phyloP scores from a whole-genome alignment of 2,113 vertebrate species.

The Mormoops blainvillei region DNA sequence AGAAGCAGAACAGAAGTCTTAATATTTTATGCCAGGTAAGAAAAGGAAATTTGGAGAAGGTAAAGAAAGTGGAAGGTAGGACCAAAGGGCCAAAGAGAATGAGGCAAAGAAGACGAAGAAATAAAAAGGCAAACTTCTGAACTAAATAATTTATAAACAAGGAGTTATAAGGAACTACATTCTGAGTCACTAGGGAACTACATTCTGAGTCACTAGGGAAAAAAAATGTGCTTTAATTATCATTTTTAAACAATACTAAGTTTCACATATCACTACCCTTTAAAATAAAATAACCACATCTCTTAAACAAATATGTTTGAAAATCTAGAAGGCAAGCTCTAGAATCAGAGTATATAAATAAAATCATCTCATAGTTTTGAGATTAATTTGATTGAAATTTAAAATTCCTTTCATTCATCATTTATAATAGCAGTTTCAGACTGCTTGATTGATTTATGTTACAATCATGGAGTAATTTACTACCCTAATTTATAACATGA shows the following conservation, averaged over 20 bases:
- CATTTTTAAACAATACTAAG: not conserved
- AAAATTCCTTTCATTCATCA: conserved; percentile 32
- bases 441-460: conserved; percentile 34
- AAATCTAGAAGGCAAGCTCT: not conserved
- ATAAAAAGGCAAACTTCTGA: not conserved
- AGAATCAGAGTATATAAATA: not conserved
- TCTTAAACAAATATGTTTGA: not conserved
- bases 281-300: not conserved
- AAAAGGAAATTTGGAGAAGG: not conserved
- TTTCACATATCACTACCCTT: not conserved
- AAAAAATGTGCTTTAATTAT: not conserved
- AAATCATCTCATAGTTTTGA: not conserved
- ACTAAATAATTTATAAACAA: not conserved
- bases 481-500: conserved; percentile 1
- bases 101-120: not conserved
- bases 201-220: not conserved
- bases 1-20: not conserved
- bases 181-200: not conserved
- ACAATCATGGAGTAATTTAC: conserved; percentile 42
- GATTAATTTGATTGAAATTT: not conserved
- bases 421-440: conserved; percentile 2
- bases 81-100: not conserved
- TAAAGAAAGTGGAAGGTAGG: not conserved
- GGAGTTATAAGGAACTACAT: not conserved
- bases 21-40: not conserved